Conservation (phyloP, 2,797 vertebrate genomes). For the Notolabrus celidotus region DNA sequence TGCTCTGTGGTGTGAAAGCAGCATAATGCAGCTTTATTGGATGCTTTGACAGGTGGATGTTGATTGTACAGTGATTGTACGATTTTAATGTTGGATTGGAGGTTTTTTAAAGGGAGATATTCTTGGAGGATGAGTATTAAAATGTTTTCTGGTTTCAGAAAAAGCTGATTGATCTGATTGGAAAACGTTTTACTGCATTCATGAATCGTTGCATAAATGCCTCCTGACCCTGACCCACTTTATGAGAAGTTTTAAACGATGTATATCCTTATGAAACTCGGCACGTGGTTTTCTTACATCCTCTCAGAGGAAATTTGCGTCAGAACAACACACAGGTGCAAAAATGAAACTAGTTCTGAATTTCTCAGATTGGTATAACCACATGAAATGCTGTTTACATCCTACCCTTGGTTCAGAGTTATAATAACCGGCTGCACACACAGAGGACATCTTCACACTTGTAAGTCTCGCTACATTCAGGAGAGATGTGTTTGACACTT, state of each 20-base stretch:
- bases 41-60: no score
- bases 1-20: no score
- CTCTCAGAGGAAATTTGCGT: slow-evolving; percentile 18
- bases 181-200: neutral
- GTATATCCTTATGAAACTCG: neutral
- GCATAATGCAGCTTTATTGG: no score
- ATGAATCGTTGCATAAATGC: no score
- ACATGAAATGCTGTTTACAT: neutral
- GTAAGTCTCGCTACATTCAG: neutral
- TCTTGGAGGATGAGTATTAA: no score
- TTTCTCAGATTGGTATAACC: no score
- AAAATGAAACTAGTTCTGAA: neutral
- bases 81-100: no score
- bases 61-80: no score
- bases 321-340: neutral
- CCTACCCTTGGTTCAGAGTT: neutral
- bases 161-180: neutral
- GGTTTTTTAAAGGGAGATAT: no score
- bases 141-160: neutral
- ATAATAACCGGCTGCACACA: neutral
- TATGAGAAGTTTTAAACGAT: fast-evolving
- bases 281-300: neutral
- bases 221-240: no score
- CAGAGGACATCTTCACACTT: neutral
- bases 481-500: slow-evolving; percentile 11